Evolutionary conservation across 2,888 invertebrate genomes (phyloP), one percentile per base, ranked within the genome.

Genomic region (Pogonocherus hispidulus): DNA sequence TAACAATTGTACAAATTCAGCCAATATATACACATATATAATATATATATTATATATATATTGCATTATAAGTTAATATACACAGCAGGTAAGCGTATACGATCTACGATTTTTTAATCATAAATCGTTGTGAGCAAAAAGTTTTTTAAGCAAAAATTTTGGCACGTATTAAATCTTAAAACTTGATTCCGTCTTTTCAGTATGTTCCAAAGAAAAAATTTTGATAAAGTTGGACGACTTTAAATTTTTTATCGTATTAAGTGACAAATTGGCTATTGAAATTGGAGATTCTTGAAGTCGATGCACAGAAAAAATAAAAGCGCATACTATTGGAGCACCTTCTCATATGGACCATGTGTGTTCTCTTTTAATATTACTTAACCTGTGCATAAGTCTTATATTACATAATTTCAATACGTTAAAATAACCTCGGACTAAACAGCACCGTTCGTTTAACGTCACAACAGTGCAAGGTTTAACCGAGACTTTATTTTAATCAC

Each of bases 1-100:
- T 85, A 86, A 86, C 85, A 86, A 84, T 85, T 86, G 85, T 86
- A 86, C 86, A 85, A 76, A 79, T 83, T 84, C 84, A 84, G 84
- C 84, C 83, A 81, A 84, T 84, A 85, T 83, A 84, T 83, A 85
- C 82, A 84, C 80, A 80, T 77, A 78, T 79, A 83, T n/a, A n/a
- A n/a, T n/a, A n/a, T n/a, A n/a, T n/a, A n/a, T n/a, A n/a, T n/a
- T n/a, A 85, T 85, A 84, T 80, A 82, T 78, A 83, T 84, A 86
- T 86, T 85, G 85, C 85, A 84, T 84, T 83, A 82, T 82, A 82
- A 82, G 79, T 80, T 80, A 81, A 83, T 84, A 85, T 84, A 85
- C 86, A 86, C 86, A 86, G 86, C 85, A 83, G 80, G 80, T 86
- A 85, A 85, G 85, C 85, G 85, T 85, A 85, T 80, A 79, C 84